phyloP scores from a whole-genome alignment of 2,797 vertebrate species.

The Chromis chromis region DNA sequence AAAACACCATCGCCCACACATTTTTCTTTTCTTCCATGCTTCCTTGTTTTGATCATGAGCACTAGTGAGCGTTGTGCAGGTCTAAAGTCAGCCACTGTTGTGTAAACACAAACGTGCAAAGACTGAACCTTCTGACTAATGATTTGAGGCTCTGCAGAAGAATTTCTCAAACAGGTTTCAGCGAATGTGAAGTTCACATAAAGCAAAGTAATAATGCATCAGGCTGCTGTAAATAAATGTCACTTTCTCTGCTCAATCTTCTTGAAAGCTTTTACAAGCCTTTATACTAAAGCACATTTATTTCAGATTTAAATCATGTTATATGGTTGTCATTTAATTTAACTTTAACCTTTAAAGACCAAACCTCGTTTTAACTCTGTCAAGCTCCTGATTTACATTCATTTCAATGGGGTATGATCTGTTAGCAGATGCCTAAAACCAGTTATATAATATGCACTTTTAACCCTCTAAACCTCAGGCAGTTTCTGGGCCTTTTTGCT shows the following conservation, averaged over 20 bases:
- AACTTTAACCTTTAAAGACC: neutral
- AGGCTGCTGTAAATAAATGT: neutral
- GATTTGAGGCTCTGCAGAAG: neutral
- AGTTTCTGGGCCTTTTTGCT: too few relatives aligned
- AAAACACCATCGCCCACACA: neutral
- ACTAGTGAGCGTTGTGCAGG: neutral
- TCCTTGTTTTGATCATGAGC: constrained; percentile 30
- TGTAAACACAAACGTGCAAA: neutral
- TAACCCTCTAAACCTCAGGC: too few relatives aligned
- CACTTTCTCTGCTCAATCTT: neutral
- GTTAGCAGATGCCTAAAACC: neutral
- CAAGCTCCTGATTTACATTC: neutral
- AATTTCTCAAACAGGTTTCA: neutral
- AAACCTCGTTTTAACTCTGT: neutral
- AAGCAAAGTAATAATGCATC: neutral
- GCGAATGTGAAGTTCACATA: neutral
- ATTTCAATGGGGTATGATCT: neutral
- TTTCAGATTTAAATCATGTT: neutral
- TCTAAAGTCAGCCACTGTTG: neutral
- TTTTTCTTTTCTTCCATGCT: neutral
- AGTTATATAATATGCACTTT: too few relatives aligned
- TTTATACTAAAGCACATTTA: neutral
- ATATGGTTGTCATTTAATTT: too few relatives aligned
- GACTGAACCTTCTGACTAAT: neutral
- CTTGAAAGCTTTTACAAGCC: neutral